Evolutionary conservation across 2,113 vertebrate species (phyloP).

Genomic region (Phyllopteryx taeniolatus): DNA sequence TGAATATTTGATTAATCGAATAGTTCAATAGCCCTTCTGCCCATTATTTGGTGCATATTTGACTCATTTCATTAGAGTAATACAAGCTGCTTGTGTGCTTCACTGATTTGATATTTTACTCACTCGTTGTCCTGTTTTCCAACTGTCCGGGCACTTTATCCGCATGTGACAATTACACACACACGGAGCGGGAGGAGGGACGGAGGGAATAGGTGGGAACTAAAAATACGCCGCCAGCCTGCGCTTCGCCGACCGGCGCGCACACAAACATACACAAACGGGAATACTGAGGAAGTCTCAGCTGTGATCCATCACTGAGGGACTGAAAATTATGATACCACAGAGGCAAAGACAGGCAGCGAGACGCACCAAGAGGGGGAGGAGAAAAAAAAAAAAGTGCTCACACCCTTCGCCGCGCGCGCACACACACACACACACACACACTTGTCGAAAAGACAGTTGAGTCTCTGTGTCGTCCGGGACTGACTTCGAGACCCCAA

Average conservation of each 20-base stretch:
- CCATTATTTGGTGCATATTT: not conserved
- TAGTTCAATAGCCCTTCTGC: not conserved
- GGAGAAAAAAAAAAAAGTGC: conserved; percentile 1
- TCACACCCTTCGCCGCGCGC: conserved; percentile 1
- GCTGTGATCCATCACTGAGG: conserved; percentile 38
- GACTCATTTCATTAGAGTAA: not conserved
- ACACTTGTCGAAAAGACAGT: conserved; percentile 19
- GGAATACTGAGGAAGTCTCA: conserved; percentile 52
- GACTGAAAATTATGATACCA: conserved; percentile 48
- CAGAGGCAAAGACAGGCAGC: conserved; percentile 22
- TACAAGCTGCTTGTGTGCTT: not conserved
- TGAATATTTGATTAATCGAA: not conserved
- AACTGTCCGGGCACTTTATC: conserved; percentile 20
- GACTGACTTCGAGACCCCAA: conserved; percentile 53
- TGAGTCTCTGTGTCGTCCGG: conserved; percentile 50
- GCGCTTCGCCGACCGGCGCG: conserved; percentile 8
- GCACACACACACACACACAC: conserved; percentile 5
- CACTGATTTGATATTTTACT: not conserved
- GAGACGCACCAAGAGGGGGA: not conserved
- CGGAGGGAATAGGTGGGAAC: conserved; percentile 6
- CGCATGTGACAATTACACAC: not conserved
- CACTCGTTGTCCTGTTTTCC: not conserved
- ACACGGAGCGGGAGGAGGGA: not conserved
- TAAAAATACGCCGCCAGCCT: conserved; percentile 40
- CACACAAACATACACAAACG: conserved; percentile 18